These are phyloP conservation scores for Porites evermanni DNA, from an alignment of 92 coral and sea anemone species.

Conservation along the genomic window DNA sequence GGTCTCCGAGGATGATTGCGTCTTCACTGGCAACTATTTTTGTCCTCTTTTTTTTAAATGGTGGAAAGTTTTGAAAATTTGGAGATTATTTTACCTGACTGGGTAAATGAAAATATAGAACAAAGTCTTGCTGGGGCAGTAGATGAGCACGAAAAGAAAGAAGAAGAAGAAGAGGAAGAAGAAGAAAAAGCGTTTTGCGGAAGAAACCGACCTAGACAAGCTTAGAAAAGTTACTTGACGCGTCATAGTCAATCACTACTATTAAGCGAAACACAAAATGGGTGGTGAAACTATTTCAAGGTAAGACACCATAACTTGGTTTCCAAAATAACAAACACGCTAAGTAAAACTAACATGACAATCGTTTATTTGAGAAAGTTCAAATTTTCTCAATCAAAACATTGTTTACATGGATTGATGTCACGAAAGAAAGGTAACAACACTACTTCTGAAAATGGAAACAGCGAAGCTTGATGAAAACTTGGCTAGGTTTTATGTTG, in stretches of 20 bases:
- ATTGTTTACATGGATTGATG: constrained; percentile 4
- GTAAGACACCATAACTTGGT: neutral
- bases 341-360: neutral
- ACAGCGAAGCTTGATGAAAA: no score
- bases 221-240: neutral
- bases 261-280: constrained; percentile 1
- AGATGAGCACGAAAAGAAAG: neutral
- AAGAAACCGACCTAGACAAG: no score
- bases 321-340: neutral
- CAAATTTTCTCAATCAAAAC: constrained; percentile 1
- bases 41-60: neutral
- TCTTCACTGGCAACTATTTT: no score
- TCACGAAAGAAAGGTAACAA: no score
- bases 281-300: neutral
- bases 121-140: neutral
- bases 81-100: neutral
- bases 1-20: no score
- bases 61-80: neutral
- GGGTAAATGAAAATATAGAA: constrained; percentile 2
- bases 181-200: neutral
- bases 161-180: neutral
- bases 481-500: no score
- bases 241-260: neutral
- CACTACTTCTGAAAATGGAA: no score
- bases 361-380: neutral